Percentiles rank a stretch among this genome's conserved stretches.
Conservation (phyloP, 2,888 invertebrate species). For the Sinotaia quadrata region DNA sequence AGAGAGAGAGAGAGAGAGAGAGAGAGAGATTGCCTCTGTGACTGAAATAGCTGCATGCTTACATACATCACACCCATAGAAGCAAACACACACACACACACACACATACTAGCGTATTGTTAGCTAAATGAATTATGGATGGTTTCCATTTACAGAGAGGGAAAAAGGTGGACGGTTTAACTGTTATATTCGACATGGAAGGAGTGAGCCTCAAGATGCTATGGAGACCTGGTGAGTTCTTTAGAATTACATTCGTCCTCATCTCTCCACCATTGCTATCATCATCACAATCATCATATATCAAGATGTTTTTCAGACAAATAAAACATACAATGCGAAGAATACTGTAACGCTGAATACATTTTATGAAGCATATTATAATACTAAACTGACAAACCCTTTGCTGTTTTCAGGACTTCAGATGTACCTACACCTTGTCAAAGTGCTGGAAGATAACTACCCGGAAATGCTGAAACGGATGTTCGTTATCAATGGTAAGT, state of each 20-base stretch:
- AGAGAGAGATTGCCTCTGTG: no score
- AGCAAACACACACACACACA: no score
- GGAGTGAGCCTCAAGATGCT: slow-evolving; percentile 74
- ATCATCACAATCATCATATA: neutral
- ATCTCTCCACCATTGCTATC: neutral
- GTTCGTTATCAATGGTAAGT: slow-evolving; percentile 87
- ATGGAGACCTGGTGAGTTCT: slow-evolving; percentile 83
- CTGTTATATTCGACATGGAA: slow-evolving; percentile 73
- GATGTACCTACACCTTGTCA: slow-evolving; percentile 84
- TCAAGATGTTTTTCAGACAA: neutral
- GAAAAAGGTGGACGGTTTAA: slow-evolving; percentile 66
- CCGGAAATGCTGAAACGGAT: slow-evolving; percentile 91
- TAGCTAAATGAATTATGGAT: no score
- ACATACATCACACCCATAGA: no score
- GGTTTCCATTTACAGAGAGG: no score
- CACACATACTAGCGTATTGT: no score
- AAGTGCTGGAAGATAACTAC: slow-evolving; percentile 92
- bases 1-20: no score
- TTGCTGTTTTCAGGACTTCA: slow-evolving; percentile 81
- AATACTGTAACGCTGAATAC: neutral
- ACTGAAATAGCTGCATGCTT: no score
- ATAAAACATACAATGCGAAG: neutral
- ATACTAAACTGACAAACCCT: neutral
- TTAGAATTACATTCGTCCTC: neutral
- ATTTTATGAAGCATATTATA: neutral